Evolutionary conservation across 2,888 invertebrate species (phyloP), one percentile per base, ranked within the genome.

Genomic region (Amphipoea lucens): DNA sequence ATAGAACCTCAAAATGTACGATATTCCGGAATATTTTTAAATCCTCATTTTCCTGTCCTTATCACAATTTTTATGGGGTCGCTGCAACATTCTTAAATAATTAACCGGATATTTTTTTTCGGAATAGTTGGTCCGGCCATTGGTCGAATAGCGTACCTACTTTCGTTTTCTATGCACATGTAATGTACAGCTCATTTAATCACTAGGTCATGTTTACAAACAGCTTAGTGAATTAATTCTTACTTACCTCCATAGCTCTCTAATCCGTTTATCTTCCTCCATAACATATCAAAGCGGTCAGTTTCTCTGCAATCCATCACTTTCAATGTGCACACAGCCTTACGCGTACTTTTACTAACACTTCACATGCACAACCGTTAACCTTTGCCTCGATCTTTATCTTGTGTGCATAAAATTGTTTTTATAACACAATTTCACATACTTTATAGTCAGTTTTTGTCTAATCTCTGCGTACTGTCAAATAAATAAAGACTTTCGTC

Each of bases 331-430:
- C 63, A 60, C 82, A 65, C 77, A n/a, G 74, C 87, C 76, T 88
- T 87, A 85, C 42, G 48, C 42, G 29, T 29, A 85, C 79, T 86
- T 83, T 85, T 83, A 78, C 82, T 78, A 57, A 78, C 82, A 69
- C 73, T 90, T 89, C 84, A 84, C 87, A 84, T 86, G 78, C 74
- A 60, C 72, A 81, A 80, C 82, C 79, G 84, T 88, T 88, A 84
- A 90, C 90, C 90, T 90, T 90, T 90, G 76, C 74, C 86, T 83
- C 78, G 87, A 90, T 90, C 74, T 14, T 83, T 83, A 90, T 90
- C 90, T 85, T 62, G n/a, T 72, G 75, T 76, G 69, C 75, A 83
- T 88, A 79, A 88, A 85, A 87, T 86, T 75, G 79, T 90, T 84
- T 84, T 85, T 83, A 86, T 83, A 81, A 72, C 81, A 82, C 78